Base-by-base conservation (phyloP, 2,113 vertebrate genomes). In the Athene cunicularia region DNA sequence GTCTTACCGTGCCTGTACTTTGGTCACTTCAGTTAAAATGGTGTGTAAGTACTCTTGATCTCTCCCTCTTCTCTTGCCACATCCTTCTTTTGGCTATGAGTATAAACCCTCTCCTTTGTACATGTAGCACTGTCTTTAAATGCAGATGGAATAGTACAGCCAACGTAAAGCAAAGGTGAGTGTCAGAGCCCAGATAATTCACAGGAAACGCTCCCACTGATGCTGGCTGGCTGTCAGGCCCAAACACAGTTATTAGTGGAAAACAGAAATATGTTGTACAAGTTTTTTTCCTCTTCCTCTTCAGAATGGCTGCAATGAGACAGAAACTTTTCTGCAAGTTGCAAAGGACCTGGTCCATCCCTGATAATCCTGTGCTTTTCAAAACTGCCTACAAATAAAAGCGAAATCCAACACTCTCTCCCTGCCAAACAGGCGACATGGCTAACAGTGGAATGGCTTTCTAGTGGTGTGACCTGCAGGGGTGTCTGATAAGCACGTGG, bases 311-410 rank as follows among this genome's bases (percentile, higher is more conserved):
- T 88, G 52, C 12, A 12, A 68, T 64, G 79, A 88, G 71, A 84
- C 64, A 87, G 80, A 43, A 88, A 55, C 41, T 87, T 66, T 30
- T 47, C 92, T 90, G 67, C 55, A 59, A 73, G 41, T 47, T 72
- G 62, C 32, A 73, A 70, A 92, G 86, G 74, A 75, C 35, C 60
- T 64, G 63, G 47, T 12, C 49, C 66, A 91, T 68, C 35, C 27
- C 59, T 63, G 68, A 45, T 77, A 86, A 93, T 88, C 43, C 55
- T 63, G 10, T 2, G 12, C 80, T 53, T 93, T 93, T 90, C 80
- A 90, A 77, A 93, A 83, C 67, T 93, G 90, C 85, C 82, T 67
- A 39, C 91, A 66, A 91, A 95, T 62, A 85, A 39, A 77, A 95
- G 47, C 1, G 20, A 92, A 84, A 59, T 84, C 64, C 80, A 35